Base-by-base conservation (phyloP, 2,888 invertebrate genomes). In the Portevinia maculata region DNA sequence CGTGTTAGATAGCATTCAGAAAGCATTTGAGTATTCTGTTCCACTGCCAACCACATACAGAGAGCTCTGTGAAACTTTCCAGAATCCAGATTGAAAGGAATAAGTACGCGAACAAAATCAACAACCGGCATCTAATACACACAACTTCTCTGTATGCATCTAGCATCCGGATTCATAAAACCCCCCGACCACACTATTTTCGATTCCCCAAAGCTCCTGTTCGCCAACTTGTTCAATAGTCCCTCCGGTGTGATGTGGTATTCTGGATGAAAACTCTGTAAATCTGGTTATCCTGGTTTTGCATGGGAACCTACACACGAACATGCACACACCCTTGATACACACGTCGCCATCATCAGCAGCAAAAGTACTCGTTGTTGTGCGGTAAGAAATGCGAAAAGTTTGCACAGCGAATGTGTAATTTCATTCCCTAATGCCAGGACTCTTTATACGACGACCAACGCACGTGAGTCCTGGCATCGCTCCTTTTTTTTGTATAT, bases 341-440 rank as follows among this genome's bases (percentile, higher is more conserved):
- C 57, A 55, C 79, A 62, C 62, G 55, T 75, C 64, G 73, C 37
- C 34, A 46, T 52, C 59, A 57, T 75, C 55, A 57, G 39, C 62
- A 59, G 71, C 30, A 28, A 73, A 69, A 74, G 73, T 69, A 73
- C 65, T 73, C 55, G 76, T 65, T 83, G 83, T 83, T 83, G 71
- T 83, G 83, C 53, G 83, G 83, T 83, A 83, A 83, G 83, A 78
- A 83, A 83, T 83, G 83, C 71, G 83, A 83, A 83, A 83, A 83
- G 83, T 83, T 83, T 83, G 83, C 83, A 83, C 83, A 78, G 62
- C 83, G 83, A 83, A 83, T 83, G 73, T 83, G 83, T 83, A 83
- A 83, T 83, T 83, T 83, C 67, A 46, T 62, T 60, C 60, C 62
- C 46, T 64, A 70, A 71, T 76, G 44, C 83, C 48, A 67, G 65